These are phyloP conservation scores for Abramis brama DNA, from an alignment of 2,113 vertebrate genomes.

Conservation along the genomic window DNA sequence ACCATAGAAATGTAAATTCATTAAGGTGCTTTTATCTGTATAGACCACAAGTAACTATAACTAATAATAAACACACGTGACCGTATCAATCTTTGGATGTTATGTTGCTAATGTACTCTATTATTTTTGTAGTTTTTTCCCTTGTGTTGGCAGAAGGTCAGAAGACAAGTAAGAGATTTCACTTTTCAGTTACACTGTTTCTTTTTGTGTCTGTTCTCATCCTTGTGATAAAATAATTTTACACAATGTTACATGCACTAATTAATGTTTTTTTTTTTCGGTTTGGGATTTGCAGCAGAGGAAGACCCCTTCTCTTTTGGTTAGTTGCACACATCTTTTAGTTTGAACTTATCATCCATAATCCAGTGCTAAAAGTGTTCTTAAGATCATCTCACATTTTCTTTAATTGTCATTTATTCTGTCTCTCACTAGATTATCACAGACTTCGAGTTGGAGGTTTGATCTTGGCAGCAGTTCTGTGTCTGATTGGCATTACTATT, in stretches of 20 bases:
- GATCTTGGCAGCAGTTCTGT: conserved; percentile 82
- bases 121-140: conserved; percentile 69
- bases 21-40: not conserved
- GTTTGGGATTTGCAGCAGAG: conserved; percentile 38
- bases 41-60: not conserved
- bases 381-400: not conserved
- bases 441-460: conserved; percentile 82
- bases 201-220: not conserved
- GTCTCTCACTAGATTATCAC: conserved; percentile 77
- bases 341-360: not conserved
- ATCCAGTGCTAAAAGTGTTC: not conserved
- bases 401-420: conserved; percentile 3
- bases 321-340: conserved; percentile 55
- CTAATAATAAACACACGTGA: not conserved
- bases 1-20: not conserved
- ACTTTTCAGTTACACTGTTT: not conserved
- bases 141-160: conserved; percentile 71
- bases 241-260: not conserved
- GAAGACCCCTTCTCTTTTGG: conserved; percentile 79
- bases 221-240: not conserved
- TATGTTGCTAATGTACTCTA: not conserved
- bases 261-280: not conserved
- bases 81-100: not conserved
- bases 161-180: conserved; percentile 62
- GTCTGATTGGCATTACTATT: conserved; percentile 83